Evolutionary conservation across 2,113 vertebrate genomes (phyloP).

Genomic region (Pygoscelis adeliae): DNA sequence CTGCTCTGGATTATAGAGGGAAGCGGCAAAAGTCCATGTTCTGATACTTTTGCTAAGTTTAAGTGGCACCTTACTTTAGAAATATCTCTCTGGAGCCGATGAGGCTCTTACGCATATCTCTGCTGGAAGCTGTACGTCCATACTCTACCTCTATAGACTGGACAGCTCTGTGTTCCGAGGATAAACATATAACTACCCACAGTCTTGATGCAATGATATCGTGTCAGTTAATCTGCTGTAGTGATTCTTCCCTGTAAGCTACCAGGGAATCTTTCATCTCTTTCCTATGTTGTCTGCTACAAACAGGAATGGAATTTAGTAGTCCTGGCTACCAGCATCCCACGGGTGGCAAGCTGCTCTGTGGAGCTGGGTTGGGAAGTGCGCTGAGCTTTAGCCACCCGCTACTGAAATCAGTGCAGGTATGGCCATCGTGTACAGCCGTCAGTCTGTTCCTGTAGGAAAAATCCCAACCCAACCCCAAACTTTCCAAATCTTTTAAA

Average conservation of each 20-base stretch:
- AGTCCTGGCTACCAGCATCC: not conserved
- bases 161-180: not conserved
- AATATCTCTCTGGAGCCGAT: not conserved
- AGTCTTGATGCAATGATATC: not conserved
- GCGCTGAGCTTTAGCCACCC: rapidly evolving
- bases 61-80: not conserved
- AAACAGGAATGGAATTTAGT: not conserved
- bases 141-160: not conserved
- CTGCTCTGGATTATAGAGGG: not conserved
- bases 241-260: not conserved
- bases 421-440: not conserved
- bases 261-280: not conserved
- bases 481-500: not conserved
- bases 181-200: not conserved
- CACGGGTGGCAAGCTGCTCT: not conserved
- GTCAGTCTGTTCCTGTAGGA: not conserved
- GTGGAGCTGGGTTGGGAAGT: not conserved
- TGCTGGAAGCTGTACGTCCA: not conserved
- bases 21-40: not conserved
- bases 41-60: not conserved
- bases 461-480: not conserved
- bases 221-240: not conserved
- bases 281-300: not conserved
- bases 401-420: not conserved
- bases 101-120: not conserved